Conservation (phyloP, 2,888 invertebrate species). For the Ennomos quercinarius region DNA sequence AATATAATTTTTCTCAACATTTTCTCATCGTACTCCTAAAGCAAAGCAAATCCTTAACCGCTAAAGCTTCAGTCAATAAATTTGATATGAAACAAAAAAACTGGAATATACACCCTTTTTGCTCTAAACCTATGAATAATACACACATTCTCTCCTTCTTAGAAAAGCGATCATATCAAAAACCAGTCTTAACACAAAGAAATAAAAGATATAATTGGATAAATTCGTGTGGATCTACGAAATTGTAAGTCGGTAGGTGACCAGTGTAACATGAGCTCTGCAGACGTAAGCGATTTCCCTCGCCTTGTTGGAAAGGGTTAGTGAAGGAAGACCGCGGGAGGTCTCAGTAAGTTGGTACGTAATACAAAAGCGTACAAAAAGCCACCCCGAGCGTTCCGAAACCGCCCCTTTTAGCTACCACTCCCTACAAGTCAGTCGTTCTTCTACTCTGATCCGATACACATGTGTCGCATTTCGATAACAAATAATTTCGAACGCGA, state of each 20-base stretch:
- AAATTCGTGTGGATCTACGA: conserved; percentile 34
- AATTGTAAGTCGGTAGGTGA: conserved; percentile 55
- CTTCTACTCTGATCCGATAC: conserved; percentile 46
- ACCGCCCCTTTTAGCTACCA: conserved; percentile 76
- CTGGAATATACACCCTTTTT: conserved; percentile 53
- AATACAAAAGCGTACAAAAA: conserved; percentile 75
- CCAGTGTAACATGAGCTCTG: conserved; percentile 52
- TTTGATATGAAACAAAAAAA: conserved; percentile 44
- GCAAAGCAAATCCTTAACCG: not conserved
- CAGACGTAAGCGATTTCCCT: conserved; percentile 3
- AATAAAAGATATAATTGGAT: conserved; percentile 37
- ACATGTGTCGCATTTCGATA: conserved; percentile 39
- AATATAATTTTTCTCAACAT: not conserved
- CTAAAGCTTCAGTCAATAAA: conserved; percentile 47
- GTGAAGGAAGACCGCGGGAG: conserved; percentile 43
- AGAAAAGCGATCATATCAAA: conserved; percentile 28
- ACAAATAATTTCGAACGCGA: conserved; percentile 16
- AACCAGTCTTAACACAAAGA: conserved; percentile 23
- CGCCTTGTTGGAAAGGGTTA: conserved; percentile 22
- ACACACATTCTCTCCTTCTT: conserved; percentile 44
- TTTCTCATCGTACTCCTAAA: conserved; percentile 5
- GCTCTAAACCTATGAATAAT: conserved; percentile 52
- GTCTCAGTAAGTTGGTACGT: conserved; percentile 53
- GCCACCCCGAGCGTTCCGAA: conserved; percentile 63
- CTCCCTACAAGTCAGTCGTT: conserved; percentile 72